Percentiles rank a stretch among this genome's conserved stretches.
phyloP scores from a whole-genome alignment of 2,888 invertebrate species.

The Philhelius pedissequus region DNA sequence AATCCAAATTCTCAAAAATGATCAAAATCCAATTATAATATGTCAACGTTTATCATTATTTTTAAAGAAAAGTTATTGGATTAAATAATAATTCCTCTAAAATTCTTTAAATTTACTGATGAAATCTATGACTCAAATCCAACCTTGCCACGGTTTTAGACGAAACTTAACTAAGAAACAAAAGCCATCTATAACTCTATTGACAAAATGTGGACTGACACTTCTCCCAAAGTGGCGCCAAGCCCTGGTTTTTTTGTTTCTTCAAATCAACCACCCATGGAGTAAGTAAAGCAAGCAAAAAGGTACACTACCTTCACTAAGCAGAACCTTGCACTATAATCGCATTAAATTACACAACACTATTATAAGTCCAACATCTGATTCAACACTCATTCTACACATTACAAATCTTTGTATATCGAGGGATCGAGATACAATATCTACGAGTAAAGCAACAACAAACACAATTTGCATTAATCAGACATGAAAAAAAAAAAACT shows the following conservation, averaged over 20 bases:
- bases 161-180: neutral
- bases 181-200: neutral
- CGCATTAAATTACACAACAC: constrained; percentile 55
- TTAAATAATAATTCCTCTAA: too few species aligned
- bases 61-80: too few species aligned
- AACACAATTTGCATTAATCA: constrained; percentile 43
- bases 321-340: constrained; percentile 52
- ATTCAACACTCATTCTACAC: constrained; percentile 22
- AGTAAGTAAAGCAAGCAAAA: neutral
- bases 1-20: too few species aligned
- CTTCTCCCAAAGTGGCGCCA: constrained; percentile 37
- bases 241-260: constrained; percentile 14
- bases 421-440: constrained; percentile 19
- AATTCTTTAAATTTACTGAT: too few species aligned
- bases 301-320: constrained; percentile 12
- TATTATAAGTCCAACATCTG: constrained; percentile 19
- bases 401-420: neutral
- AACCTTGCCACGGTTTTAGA: neutral
- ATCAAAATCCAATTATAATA: too few species aligned
- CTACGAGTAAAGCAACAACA: neutral
- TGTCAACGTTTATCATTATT: too few species aligned
- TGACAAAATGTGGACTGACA: constrained; percentile 6
- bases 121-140: neutral
- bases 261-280: constrained; percentile 25
- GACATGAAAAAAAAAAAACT: constrained; percentile 6